These are phyloP conservation scores for Tricholaema leucomelas DNA, from an alignment of 2,113 vertebrate species.

Conservation along the genomic window DNA sequence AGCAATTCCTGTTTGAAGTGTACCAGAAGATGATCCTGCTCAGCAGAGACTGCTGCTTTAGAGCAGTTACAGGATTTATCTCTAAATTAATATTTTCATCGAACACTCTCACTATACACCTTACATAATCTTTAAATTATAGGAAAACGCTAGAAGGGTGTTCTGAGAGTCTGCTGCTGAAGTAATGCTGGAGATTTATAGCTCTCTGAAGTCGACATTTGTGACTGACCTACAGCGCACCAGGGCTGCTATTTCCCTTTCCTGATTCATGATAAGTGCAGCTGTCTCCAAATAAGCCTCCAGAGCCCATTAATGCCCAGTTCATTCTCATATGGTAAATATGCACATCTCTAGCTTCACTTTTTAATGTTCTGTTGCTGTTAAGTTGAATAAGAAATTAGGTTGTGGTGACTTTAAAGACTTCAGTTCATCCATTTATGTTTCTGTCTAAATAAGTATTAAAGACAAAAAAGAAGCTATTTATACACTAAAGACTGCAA, in stretches of 20 bases:
- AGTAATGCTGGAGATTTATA: constrained; percentile 72
- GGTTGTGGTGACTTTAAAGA: constrained; percentile 12
- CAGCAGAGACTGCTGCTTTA: constrained; percentile 60
- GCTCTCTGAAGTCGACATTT: constrained; percentile 74
- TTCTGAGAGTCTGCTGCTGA: constrained; percentile 62
- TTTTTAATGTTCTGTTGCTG: constrained; percentile 51
- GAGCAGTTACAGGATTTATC: constrained; percentile 74
- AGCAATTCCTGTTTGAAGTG: constrained; percentile 73
- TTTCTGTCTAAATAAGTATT: constrained; percentile 20
- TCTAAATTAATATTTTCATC: constrained; percentile 82
- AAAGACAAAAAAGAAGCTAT: neutral
- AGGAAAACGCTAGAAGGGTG: constrained; percentile 69
- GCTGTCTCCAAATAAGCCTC: constrained; percentile 75
- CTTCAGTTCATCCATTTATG: neutral
- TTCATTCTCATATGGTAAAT: constrained; percentile 70
- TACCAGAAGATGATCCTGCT: constrained; percentile 67
- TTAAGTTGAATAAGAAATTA: constrained; percentile 59
- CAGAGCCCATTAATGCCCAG: constrained; percentile 70
- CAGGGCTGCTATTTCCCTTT: constrained; percentile 75
- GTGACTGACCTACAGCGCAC: constrained; percentile 77
- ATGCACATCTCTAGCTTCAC: constrained; percentile 58
- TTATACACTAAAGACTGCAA: constrained; percentile 10
- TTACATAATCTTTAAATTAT: constrained; percentile 80
- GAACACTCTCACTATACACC: constrained; percentile 64
- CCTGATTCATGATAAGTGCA: constrained; percentile 79